A percentile compares a stretch with the other conserved stretches of the same genome.
Evolutionary conservation across 2,797 vertebrate genomes (phyloP).

Genomic region (Mareca strepera): DNA sequence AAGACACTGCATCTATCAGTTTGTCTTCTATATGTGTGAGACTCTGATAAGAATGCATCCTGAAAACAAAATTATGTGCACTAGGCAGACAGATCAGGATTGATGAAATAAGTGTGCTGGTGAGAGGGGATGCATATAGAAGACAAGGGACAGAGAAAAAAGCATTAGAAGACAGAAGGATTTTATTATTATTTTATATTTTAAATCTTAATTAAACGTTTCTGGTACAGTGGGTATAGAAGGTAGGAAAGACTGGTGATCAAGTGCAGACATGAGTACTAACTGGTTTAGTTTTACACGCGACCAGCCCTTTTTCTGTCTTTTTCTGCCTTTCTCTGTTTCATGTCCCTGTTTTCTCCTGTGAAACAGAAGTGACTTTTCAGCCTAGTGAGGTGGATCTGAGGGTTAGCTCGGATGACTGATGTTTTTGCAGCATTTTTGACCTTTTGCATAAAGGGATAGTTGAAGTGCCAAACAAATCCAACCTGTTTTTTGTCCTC

Average conservation of each 20-base stretch:
- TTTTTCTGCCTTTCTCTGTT: not conserved
- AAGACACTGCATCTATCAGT: not conserved
- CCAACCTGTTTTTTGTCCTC: not conserved
- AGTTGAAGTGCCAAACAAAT: not conserved
- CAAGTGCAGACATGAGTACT: too few species aligned
- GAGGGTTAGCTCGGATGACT: not conserved
- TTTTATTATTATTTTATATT: not conserved
- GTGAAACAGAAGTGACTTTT: not conserved
- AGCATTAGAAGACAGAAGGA: not conserved
- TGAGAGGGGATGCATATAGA: not conserved
- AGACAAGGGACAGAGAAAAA: not conserved
- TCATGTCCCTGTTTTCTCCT: not conserved
- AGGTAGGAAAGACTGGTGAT: too few species aligned
- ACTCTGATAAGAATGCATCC: slow-evolving; percentile 21
- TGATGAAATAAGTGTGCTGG: slow-evolving; percentile 3
- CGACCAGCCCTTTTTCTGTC: not conserved
- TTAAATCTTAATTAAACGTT: not conserved
- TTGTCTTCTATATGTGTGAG: slow-evolving; percentile 3
- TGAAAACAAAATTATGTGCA: slow-evolving; percentile 34
- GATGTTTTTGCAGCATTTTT: not conserved
- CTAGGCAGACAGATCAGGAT: slow-evolving; percentile 20
- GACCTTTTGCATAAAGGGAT: not conserved
- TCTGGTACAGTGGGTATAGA: not conserved
- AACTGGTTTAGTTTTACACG: not conserved
- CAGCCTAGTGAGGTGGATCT: not conserved